phyloP scores from a whole-genome alignment of 2,797 vertebrate species.

The Sebastes cheni region DNA sequence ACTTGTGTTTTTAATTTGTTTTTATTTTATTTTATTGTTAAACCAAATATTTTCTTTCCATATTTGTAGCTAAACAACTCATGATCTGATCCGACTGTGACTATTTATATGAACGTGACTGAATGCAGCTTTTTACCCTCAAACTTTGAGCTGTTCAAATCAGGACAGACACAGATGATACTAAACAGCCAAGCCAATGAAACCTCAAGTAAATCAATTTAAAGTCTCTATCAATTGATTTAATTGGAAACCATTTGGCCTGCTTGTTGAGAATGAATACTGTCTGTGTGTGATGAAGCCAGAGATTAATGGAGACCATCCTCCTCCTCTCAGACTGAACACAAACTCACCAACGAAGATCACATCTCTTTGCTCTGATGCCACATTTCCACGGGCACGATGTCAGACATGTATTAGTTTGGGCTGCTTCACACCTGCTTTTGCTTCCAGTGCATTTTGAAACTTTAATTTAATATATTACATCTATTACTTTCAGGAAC shows the following conservation, averaged over 20 bases:
- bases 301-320: background rate
- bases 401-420: background rate
- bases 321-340: background rate
- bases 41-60: too few species aligned
- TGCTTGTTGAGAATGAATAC: background rate
- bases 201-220: background rate
- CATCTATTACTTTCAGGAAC: background rate
- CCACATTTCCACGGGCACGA: background rate
- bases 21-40: too few species aligned
- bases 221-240: background rate
- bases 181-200: background rate
- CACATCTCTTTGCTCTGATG: background rate
- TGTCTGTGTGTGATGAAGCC: background rate
- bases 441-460: background rate
- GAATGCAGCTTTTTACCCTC: background rate
- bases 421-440: slow-evolving; percentile 4
- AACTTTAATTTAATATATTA: background rate
- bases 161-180: background rate
- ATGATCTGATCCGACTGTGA: too few species aligned
- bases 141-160: too few species aligned
- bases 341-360: background rate
- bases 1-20: too few species aligned
- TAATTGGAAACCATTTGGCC: background rate
- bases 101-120: background rate
- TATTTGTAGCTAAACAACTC: too few species aligned